Base-by-base conservation (phyloP, 2,888 invertebrate genomes). In the Cremastinae sp. region DNA sequence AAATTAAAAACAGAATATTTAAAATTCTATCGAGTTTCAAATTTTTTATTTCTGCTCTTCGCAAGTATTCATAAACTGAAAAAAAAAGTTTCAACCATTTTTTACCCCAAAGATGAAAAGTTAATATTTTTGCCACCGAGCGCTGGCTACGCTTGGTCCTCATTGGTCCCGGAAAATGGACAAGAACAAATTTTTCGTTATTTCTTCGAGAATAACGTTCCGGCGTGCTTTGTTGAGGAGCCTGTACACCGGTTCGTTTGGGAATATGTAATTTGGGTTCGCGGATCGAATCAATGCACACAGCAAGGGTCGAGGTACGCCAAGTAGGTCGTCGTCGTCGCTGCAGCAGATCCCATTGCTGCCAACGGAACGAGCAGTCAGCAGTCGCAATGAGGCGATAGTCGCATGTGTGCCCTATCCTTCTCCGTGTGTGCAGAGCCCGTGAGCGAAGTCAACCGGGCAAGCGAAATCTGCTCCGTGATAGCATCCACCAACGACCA, bases 291-390 rank as follows among this genome's bases (percentile, higher is more conserved):
- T 88, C 88, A 86, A 88, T 87, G 88, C 81, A 64, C 64, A 82
- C n/a, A n/a, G n/a, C n/a, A n/a, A 86, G 88, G 89, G 89, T 89
- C 89, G 89, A 88, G 86, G 88, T 84, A 88, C 89, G 88, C 85
- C 85, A 89, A 89, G 87, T 88, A 88, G 88, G 89, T 88, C 88
- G 85, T 77, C 79, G 86, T n/a, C n/a, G n/a, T n/a, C n/a, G n/a
- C 81, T 79, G 81, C 76, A 73, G 73, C 82, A 83, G 85, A 84
- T 88, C 83, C 83, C 87, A 88, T 83, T 86, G 88, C 88, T 88
- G 86, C 88, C 87, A 88, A 88, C 85, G 71, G 78, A 81, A 80
- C 80, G 74, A 73, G 70, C 78, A 59, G 58, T 70, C 55, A 62
- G 43, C 51, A 53, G 35, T 43, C 14, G 59, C 10, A 61, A 39